Conservation (phyloP, 2,113 vertebrate genomes). For the Rhinopithecus roxellana region DNA sequence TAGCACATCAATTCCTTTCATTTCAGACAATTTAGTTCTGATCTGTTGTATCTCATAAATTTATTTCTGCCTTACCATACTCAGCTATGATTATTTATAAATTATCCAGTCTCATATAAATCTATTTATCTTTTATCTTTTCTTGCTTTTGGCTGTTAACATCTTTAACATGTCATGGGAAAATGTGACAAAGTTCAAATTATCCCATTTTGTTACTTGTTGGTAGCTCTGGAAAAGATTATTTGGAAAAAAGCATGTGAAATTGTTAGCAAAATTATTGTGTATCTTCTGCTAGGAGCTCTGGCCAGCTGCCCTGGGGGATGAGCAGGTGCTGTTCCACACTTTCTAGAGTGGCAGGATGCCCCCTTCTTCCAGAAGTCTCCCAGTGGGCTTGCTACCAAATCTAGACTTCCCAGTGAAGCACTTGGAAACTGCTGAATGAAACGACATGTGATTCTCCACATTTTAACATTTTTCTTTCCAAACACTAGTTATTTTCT, state of each 20-base stretch:
- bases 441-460: background rate
- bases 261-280: background rate
- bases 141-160: background rate
- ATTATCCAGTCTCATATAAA: background rate
- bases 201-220: background rate
- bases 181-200: background rate
- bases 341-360: background rate
- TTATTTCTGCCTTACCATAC: background rate
- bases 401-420: background rate
- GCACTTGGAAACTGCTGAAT: background rate
- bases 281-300: background rate
- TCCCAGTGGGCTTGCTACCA: rapidly evolving
- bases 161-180: background rate
- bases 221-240: background rate
- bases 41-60: background rate
- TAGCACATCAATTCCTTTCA: background rate
- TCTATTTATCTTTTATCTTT: background rate
- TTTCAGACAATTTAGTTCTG: background rate
- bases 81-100: background rate
- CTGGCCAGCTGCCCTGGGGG: background rate
- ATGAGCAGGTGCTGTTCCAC: rapidly evolving
- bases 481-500: background rate
- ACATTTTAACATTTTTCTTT: background rate
- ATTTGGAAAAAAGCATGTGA: background rate
- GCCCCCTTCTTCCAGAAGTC: background rate